Conservation (phyloP, 2,113 vertebrate genomes). For the Callipepla squamata region DNA sequence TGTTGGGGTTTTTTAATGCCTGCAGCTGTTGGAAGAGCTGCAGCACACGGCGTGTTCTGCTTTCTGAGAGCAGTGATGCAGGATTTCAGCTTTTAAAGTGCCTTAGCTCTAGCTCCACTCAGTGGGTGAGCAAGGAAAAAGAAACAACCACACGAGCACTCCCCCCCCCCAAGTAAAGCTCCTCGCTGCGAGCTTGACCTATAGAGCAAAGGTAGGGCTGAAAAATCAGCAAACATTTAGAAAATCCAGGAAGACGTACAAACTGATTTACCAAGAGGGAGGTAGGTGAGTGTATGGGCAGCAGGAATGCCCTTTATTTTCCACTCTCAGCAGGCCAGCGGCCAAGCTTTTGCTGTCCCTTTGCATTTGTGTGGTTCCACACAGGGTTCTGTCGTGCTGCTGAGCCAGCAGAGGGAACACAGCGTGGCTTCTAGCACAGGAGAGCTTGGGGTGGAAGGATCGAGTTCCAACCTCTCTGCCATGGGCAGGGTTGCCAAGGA, state of each 20-base stretch:
- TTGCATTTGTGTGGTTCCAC: not conserved
- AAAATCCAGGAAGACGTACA: not conserved
- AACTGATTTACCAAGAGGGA: not conserved
- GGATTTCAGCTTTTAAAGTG: not conserved
- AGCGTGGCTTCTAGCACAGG: not conserved
- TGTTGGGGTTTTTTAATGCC: not conserved
- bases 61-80: accelerated
- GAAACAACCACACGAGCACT: not conserved
- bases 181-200: not conserved
- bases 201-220: not conserved
- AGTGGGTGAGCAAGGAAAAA: accelerated
- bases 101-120: not conserved
- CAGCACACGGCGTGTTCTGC: accelerated
- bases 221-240: not conserved
- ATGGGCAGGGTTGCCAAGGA: too few relatives aligned
- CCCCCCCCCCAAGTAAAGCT: not conserved
- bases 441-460: too few relatives aligned
- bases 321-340: not conserved
- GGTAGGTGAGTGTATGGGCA: not conserved
- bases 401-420: not conserved
- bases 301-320: not conserved
- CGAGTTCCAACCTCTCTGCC: too few relatives aligned
- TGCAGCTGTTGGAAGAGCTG: not conserved
- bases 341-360: not conserved
- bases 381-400: not conserved